Conservation (phyloP, 2,797 vertebrate genomes). For the Pantherophis vulpinus region DNA sequence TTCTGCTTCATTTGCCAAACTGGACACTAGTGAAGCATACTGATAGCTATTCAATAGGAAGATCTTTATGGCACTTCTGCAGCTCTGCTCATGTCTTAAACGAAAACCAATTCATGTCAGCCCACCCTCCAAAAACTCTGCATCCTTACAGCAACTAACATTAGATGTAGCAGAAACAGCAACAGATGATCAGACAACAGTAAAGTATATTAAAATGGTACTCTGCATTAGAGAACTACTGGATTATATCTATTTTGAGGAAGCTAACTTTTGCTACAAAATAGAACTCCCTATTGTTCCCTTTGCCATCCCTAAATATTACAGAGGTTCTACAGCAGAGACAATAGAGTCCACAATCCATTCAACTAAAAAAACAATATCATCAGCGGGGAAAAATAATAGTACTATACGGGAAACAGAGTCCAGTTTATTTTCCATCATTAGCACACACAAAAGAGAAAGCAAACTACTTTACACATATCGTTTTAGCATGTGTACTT, state of each 20-base stretch:
- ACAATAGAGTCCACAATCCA: neutral
- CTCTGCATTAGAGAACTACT: neutral
- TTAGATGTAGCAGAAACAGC: neutral
- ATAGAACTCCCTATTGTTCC: neutral
- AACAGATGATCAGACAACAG: neutral
- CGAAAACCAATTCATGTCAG: neutral
- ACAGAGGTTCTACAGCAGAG: neutral
- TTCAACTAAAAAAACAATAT: neutral
- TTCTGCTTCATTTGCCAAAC: slow-evolving; percentile 18
- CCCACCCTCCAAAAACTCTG: neutral
- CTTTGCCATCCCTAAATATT: neutral
- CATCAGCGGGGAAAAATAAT: neutral
- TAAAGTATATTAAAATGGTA: neutral
- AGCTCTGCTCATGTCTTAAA: neutral
- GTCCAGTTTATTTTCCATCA: neutral
- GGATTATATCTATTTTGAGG: neutral
- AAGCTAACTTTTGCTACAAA: neutral
- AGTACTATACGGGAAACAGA: neutral
- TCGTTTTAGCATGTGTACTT: neutral
- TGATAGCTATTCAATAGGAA: slow-evolving; percentile 18
- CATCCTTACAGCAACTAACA: neutral
- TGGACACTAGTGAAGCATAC: slow-evolving; percentile 33
- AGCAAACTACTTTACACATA: slow-evolving; percentile 22
- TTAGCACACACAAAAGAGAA: neutral
- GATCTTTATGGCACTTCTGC: slow-evolving; percentile 5